Conservation (phyloP, 2,797 vertebrate species). For the Fratercula arctica region DNA sequence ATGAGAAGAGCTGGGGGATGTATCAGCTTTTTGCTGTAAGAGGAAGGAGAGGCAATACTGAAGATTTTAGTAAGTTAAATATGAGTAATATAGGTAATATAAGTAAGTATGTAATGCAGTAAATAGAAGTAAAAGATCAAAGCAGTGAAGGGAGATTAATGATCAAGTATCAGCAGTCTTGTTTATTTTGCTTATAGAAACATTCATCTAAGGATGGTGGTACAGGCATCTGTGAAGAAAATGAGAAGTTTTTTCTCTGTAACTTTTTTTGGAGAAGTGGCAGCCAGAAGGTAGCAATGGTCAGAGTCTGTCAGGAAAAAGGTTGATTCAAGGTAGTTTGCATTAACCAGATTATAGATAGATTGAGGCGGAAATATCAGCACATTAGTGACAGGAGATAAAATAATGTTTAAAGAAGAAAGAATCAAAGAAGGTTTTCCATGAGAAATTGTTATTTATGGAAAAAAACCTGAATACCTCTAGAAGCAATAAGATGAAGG, state of each 20-base stretch:
- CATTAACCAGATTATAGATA: background rate
- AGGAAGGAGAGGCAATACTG: background rate
- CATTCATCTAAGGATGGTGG: background rate
- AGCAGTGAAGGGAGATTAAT: background rate
- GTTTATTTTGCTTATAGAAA: conserved; percentile 22
- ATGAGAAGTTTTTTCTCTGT: background rate
- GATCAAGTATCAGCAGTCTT: background rate
- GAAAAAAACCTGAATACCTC: fast-evolving
- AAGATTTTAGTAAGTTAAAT: background rate
- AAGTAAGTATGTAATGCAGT: background rate
- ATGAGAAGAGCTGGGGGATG: background rate
- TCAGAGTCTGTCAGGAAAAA: background rate
- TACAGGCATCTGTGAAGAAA: background rate
- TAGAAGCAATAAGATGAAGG: background rate
- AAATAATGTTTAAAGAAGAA: background rate
- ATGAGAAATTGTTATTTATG: background rate
- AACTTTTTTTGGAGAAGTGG: background rate
- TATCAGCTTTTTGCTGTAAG: background rate
- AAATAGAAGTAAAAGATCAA: background rate
- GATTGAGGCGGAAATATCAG: background rate
- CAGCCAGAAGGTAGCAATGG: background rate
- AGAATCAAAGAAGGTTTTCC: background rate
- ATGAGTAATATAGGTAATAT: background rate
- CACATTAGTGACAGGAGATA: background rate
- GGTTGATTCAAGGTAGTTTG: background rate